Evolutionary conservation across 2,113 vertebrate genomes (phyloP).

Genomic region (Sceloporus tristichus): DNA sequence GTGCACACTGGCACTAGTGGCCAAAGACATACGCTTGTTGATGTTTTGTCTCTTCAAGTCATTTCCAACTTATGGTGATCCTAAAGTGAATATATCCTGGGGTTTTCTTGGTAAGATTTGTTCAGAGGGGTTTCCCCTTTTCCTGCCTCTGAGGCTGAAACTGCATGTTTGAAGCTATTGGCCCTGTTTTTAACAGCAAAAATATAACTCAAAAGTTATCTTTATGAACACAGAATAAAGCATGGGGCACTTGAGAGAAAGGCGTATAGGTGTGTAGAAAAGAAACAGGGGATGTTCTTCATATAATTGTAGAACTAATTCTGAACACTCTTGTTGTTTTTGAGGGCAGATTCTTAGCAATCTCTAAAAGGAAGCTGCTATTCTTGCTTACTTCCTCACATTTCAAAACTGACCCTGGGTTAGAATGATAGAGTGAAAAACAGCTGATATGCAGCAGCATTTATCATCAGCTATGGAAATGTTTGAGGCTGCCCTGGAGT

Average conservation of each 20-base stretch:
- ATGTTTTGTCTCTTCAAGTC: too few relatives aligned
- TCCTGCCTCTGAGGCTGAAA: too few relatives aligned
- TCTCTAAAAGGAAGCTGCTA: not conserved
- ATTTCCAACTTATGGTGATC: too few relatives aligned
- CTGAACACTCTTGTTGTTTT: not conserved
- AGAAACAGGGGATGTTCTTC: not conserved
- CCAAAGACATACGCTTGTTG: too few relatives aligned
- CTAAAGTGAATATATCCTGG: too few relatives aligned
- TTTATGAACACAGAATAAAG: not conserved
- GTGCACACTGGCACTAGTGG: not conserved
- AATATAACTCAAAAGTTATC: not conserved
- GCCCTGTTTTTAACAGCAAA: not conserved
- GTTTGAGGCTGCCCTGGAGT: not conserved
- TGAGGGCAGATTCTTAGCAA: not conserved
- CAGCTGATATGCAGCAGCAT: not conserved
- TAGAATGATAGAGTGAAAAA: not conserved
- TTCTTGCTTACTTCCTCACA: constrained; percentile 19
- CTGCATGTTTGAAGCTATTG: not conserved
- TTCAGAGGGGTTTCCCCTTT: too few relatives aligned
- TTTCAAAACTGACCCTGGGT: not conserved
- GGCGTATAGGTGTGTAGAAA: constrained; percentile 10
- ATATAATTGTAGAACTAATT: constrained; percentile 21
- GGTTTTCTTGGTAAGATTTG: too few relatives aligned
- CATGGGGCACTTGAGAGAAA: not conserved
- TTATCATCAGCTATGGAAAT: not conserved